Conservation (phyloP, 2,888 invertebrate species). For the Cordilura impudica region DNA sequence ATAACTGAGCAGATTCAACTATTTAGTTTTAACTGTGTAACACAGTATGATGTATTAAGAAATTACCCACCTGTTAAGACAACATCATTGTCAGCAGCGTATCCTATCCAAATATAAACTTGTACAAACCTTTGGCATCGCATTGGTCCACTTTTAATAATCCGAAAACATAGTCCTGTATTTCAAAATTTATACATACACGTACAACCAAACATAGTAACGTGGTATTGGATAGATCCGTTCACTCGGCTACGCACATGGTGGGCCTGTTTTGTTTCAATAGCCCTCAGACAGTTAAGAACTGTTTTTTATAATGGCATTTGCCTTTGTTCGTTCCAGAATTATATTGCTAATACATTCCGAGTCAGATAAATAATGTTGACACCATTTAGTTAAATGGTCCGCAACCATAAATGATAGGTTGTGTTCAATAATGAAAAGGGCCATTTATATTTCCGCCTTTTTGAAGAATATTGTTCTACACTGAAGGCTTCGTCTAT, state of each 20-base stretch:
- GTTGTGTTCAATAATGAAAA: slow-evolving; percentile 31
- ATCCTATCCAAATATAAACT: slow-evolving; percentile 69
- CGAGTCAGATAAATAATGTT: not conserved
- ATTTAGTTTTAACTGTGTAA: no score
- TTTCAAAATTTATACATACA: slow-evolving; percentile 13
- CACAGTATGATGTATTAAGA: no score
- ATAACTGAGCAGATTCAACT: no score
- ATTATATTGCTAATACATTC: not conserved
- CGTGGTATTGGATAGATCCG: not conserved
- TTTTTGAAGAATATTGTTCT: not conserved
- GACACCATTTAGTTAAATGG: slow-evolving; percentile 4
- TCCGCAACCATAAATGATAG: no score
- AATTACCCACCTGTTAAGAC: slow-evolving; percentile 73
- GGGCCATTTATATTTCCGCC: slow-evolving; percentile 5
- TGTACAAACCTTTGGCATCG: slow-evolving; percentile 59
- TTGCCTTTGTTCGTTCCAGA: slow-evolving; percentile 10
- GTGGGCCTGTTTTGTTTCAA: slow-evolving; percentile 1
- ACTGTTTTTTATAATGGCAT: slow-evolving; percentile 18
- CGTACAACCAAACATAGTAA: slow-evolving; percentile 2
- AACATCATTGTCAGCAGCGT: slow-evolving; percentile 72
- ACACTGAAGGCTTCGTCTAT: no score
- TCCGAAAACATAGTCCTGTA: not conserved
- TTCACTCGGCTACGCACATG: slow-evolving; percentile 11
- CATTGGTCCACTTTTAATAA: slow-evolving; percentile 57
- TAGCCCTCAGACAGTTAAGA: not conserved